Percentiles rank a stretch among this genome's conserved stretches.
Evolutionary conservation across 1,140 invertebrate species (phyloP).

Genomic region (Trichomalopsis sarcophagae): DNA sequence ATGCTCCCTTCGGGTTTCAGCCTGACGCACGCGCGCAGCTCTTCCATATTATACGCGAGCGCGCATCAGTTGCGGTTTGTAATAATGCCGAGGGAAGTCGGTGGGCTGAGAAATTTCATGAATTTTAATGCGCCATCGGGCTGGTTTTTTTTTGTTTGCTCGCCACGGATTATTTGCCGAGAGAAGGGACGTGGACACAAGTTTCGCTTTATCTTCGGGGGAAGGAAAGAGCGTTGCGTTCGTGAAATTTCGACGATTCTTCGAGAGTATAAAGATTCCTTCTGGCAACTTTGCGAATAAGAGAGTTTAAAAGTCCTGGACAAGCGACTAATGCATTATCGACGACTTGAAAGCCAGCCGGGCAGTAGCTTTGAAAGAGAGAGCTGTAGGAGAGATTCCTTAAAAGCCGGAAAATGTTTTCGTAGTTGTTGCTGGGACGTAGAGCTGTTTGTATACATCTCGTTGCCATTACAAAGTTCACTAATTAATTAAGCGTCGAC

Average conservation of each 20-base stretch:
- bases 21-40: not conserved
- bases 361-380: not conserved
- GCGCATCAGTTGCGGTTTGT: not conserved
- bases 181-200: not conserved
- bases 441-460: conserved; percentile 21
- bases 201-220: not conserved
- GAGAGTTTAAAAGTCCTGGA: no score
- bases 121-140: not conserved
- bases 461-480: conserved; percentile 19
- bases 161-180: not conserved
- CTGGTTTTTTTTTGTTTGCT: not conserved
- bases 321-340: not conserved
- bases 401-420: not conserved
- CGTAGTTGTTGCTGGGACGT: not conserved
- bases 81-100: not conserved
- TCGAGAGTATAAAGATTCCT: not conserved
- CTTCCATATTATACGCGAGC: not conserved
- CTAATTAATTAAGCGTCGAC: conserved; percentile 30
- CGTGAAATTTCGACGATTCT: not conserved
- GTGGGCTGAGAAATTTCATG: not conserved
- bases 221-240: not conserved
- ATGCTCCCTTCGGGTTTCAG: not conserved
- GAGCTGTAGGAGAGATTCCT: not conserved
- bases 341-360: no score
- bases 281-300: no score